A percentile compares a stretch with the other conserved stretches of the same genome.
Evolutionary conservation across 2,797 vertebrate genomes (phyloP).

Genomic region (Epinephelus coioides): DNA sequence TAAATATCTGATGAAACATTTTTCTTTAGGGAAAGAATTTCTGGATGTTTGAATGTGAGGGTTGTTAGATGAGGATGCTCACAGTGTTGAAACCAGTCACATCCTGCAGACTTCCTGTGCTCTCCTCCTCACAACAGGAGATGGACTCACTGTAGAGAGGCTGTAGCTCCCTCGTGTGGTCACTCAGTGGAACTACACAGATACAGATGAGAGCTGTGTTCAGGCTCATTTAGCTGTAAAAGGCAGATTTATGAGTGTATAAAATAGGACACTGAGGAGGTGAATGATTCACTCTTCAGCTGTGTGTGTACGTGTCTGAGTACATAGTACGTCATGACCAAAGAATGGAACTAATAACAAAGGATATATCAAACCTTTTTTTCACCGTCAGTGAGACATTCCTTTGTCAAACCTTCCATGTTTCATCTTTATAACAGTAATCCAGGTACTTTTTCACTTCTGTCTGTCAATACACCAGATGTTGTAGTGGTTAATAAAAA

Average conservation of each 20-base stretch:
- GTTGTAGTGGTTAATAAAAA: too few species aligned
- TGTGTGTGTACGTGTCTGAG: conserved; percentile 4
- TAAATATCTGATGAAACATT: neutral
- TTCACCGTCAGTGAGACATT: too few species aligned
- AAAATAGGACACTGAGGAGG: conserved; percentile 22
- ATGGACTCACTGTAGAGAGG: neutral
- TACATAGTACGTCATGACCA: conserved; percentile 4
- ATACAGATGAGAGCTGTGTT: neutral
- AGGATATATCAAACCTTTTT: too few species aligned
- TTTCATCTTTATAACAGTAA: too few species aligned
- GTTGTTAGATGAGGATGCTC: neutral
- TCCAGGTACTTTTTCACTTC: too few species aligned
- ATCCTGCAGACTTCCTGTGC: conserved; percentile 4
- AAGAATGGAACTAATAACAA: too few species aligned
- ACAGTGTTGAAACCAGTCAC: neutral
- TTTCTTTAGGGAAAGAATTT: neutral
- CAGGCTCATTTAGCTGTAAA: conserved; percentile 21
- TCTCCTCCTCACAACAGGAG: neutral
- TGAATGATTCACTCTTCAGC: conserved; percentile 30
- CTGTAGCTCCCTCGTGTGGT: conserved; percentile 35
- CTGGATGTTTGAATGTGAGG: neutral
- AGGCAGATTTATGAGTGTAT: conserved; percentile 9
- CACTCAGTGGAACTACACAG: neutral
- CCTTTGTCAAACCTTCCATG: too few species aligned
- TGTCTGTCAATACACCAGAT: too few species aligned